Evolutionary conservation across 2,888 invertebrate species (phyloP), one percentile per base, ranked within the genome.

Genomic region (Drosophila helvetica): DNA sequence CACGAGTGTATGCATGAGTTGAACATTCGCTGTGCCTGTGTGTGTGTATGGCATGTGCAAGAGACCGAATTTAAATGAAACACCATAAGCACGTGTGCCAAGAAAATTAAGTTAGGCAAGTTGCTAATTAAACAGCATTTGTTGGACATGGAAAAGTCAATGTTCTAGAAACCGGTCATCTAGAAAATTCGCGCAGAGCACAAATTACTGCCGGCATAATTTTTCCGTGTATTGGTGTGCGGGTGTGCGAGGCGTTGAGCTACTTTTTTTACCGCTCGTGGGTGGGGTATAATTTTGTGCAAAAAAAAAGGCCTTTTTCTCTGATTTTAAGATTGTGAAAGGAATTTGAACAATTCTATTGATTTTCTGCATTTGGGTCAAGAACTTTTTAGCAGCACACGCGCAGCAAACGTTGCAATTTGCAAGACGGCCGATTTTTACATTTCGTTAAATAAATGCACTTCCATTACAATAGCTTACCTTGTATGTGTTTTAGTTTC

Each of bases 401-500:
- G n/a, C n/a, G 17, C 25, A 46, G 18, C 30, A 18, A 1, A 15
- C 9, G n/a, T 15, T 38, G 12, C 15, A 27, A 7, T n/a, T 15
- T 38, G 12, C 10, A 27, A 7, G 15, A n/a, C 22, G n/a, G 42
- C 48, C 22, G 5, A 19, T 43, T 15, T 27, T 15, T 22, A 22
- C 18, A 2, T 19, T 42, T 12, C 18, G n/a, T 33, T 25, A 30
- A 46, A 42, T 6, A 33, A 8, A 47, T 38, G 19, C 19, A 54
- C 42, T 25, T 15, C 19, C 45, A 38, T 33, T 19, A 6, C n/a
- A 42, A 48, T 46, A 48, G 63, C 88, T 76, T 74, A 90, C 90
- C 90, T 89, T 90, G 82, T 53, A 56, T 68, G 56, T 65, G 60
- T 71, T 82, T 72, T 62, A 74, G 73, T 75, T 74, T 72, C 64